These are phyloP conservation scores for Nephrotoma appendiculata DNA, from an alignment of 2,888 invertebrate species.

Conservation along the genomic window DNA sequence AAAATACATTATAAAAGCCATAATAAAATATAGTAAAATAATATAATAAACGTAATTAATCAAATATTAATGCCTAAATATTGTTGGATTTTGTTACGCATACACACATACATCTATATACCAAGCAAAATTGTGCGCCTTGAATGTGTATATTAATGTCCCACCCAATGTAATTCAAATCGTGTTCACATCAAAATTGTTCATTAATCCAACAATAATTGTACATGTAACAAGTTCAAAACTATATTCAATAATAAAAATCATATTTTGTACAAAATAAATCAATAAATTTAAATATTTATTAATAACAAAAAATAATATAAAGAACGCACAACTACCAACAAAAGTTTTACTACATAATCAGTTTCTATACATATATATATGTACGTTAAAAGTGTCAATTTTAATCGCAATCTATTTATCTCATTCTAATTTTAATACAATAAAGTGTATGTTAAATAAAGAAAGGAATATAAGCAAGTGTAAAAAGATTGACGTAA, in stretches of 20 bases:
- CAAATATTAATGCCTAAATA: neutral
- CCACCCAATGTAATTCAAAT: neutral
- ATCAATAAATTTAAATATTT: neutral
- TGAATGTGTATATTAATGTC: neutral
- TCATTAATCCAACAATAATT: neutral
- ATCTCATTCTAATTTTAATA: neutral
- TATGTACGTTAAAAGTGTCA: neutral
- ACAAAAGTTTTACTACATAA: neutral
- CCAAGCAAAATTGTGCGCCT: neutral
- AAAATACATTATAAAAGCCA: neutral
- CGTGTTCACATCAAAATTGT: neutral
- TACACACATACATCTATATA: neutral
- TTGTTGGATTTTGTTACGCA: neutral
- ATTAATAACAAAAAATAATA: neutral
- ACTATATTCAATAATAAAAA: neutral
- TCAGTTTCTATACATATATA: neutral
- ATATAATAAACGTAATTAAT: neutral
- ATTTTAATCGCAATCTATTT: neutral
- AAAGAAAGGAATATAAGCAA: neutral
- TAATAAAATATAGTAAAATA: neutral
- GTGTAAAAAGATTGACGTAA: neutral
- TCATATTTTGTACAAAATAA: neutral
- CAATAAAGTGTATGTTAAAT: neutral
- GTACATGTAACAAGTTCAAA: neutral
- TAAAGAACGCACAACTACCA: neutral